Base-by-base conservation (phyloP, 2,888 invertebrate species). In the Heteromurus nitidus region DNA sequence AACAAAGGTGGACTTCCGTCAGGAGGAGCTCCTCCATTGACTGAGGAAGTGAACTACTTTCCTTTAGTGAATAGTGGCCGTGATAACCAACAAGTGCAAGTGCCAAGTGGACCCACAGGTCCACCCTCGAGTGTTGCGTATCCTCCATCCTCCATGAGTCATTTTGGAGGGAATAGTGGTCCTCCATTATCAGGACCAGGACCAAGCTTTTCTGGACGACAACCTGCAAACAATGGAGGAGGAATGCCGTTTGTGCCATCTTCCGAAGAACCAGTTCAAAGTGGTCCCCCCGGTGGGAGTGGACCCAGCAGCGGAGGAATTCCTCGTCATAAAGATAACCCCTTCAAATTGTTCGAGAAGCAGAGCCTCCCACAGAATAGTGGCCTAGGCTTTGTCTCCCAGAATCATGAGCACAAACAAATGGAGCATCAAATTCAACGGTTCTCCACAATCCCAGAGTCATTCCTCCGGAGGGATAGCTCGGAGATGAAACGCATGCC, bases 321-420 rank as follows among this genome's bases (percentile, higher is more conserved):
- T n/a, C 55, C 65, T 7, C 50, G 47, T 16, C 72, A 73, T n/a
- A 80, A 50, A 13, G 80, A 72, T 60, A 80, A 80, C 20, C 80
- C 80, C 3, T 80, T 80, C 67, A 73, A 67, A 73, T 0, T 58
- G 31, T 73, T 73, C 36, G 80, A 80, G 50, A 80, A 80, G 50
- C 72, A 80, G 26, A 44, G 55, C 3, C 3, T 31, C 0, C 36
- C 65, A 47, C 65, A 22, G 31, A 67, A 24, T 26, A 70, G 58
- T 60, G 76, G 72, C 2, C 20, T 50, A 20, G 82, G 82, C 9
- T 82, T 82, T 70, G 72, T 82, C 24, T 82, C 82, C 0, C 5
- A 70, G 16, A 82, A 76, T 2, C 42, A 75, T 24, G 82, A 82
- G 36, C 28, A 60, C 24, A 76, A 24, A 36, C 47, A 70, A 20